Conservation (phyloP, 2,113 vertebrate genomes). For the Sarotherodon lohbergeri region DNA sequence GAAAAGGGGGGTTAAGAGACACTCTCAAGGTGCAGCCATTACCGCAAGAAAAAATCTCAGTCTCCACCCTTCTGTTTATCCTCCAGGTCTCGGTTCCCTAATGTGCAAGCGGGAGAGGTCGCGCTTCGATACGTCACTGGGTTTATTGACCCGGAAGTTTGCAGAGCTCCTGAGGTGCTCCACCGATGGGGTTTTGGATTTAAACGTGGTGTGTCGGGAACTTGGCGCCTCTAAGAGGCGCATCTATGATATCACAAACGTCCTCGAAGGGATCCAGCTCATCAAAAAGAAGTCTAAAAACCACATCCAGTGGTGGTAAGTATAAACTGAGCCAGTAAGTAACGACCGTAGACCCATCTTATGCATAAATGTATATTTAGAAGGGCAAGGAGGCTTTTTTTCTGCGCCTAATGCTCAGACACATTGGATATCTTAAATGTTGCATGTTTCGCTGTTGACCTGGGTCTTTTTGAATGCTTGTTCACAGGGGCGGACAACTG, state of each 20-base stretch:
- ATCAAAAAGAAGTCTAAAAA: constrained; percentile 95
- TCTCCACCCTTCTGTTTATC: not conserved
- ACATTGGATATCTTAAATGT: not conserved
- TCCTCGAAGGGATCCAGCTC: constrained; percentile 90
- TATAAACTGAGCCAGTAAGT: constrained; percentile 36
- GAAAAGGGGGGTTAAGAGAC: not conserved
- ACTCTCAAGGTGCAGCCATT: not conserved
- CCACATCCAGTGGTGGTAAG: constrained; percentile 92
- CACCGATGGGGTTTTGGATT: constrained; percentile 83
- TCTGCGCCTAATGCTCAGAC: not conserved
- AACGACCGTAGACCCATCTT: not conserved
- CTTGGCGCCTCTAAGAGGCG: constrained; percentile 88
- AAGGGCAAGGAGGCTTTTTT: not conserved
- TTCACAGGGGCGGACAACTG: constrained; percentile 73
- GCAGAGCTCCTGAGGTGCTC: constrained; percentile 80
- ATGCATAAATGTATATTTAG: not conserved
- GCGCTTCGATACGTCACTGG: constrained; percentile 86
- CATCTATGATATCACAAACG: constrained; percentile 95
- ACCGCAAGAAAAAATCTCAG: not conserved
- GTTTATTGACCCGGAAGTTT: constrained; percentile 86
- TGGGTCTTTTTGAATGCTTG: not conserved
- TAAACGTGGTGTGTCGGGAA: constrained; percentile 81
- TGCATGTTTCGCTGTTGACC: not conserved
- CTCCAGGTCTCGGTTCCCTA: not conserved
- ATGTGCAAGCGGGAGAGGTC: constrained; percentile 79